A percentile compares a stretch with the other conserved stretches of the same genome.
These are phyloP conservation scores for Microcebus lehilahytsara DNA, from an alignment of 2,113 vertebrate genomes.

Conservation along the genomic window DNA sequence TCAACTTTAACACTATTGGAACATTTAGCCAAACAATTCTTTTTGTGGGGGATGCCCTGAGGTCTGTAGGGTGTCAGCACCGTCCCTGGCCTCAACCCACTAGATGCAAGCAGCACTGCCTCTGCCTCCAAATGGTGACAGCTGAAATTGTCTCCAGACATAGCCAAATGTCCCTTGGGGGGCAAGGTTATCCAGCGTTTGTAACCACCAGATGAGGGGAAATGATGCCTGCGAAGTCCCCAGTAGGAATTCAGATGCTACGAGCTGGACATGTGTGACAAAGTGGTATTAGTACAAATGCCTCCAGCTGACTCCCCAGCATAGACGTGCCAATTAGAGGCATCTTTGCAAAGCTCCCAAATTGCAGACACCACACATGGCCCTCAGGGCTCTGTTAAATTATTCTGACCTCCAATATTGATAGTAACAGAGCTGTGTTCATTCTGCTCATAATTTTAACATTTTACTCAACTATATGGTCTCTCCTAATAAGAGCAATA, in stretches of 20 bases:
- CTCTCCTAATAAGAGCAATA: background rate
- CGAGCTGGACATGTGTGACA: background rate
- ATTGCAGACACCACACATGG: background rate
- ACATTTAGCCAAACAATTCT: background rate
- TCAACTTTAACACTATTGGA: background rate
- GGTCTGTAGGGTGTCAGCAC: background rate
- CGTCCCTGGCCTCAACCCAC: background rate
- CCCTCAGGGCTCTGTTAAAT: background rate
- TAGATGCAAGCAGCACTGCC: too few relatives aligned
- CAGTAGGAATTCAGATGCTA: background rate
- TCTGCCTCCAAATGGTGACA: background rate
- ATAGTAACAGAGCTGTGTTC: background rate
- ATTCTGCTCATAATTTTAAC: background rate
- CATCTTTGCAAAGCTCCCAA: background rate
- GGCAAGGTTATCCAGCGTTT: background rate
- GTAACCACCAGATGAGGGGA: background rate
- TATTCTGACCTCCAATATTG: background rate
- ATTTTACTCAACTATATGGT: background rate
- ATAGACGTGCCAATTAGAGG: background rate
- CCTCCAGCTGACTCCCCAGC: too few relatives aligned
- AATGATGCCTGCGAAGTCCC: background rate
- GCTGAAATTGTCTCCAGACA: background rate
- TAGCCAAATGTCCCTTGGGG: background rate
- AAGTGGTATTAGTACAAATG: background rate
- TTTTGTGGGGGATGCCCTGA: background rate